A percentile compares a stretch with the other conserved stretches of the same genome.
Evolutionary conservation across 2,113 vertebrate species (phyloP).

Genomic region (Trochalopteron elliotii): DNA sequence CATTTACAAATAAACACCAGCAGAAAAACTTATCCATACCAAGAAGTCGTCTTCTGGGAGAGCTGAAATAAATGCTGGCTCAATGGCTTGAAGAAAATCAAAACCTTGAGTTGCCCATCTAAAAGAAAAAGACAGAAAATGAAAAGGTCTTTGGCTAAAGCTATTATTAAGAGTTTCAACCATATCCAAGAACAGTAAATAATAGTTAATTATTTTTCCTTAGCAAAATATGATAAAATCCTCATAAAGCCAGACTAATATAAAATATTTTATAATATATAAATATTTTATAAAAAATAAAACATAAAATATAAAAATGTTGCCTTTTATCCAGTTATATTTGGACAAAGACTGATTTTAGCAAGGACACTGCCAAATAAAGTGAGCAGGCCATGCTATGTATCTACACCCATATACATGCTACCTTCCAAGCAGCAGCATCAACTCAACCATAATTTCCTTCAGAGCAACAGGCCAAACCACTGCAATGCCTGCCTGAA

Average conservation of each 20-base stretch:
- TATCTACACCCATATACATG: rapidly evolving
- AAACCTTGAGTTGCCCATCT: slow-evolving; percentile 99
- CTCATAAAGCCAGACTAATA: not conserved
- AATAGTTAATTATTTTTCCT: not conserved
- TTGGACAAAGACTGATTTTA: not conserved
- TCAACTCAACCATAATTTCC: not conserved
- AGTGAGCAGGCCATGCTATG: not conserved
- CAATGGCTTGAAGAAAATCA: slow-evolving; percentile 98
- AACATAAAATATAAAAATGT: not conserved
- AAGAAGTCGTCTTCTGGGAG: slow-evolving; percentile 98
- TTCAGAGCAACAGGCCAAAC: not conserved
- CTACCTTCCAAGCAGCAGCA: not conserved
- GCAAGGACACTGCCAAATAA: not conserved
- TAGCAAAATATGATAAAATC: not conserved
- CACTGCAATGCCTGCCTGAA: not conserved
- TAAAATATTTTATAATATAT: no score
- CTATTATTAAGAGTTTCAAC: not conserved
- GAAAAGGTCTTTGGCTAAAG: not conserved
- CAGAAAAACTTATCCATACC: slow-evolving; percentile 75
- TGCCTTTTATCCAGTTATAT: not conserved
- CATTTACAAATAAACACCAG: not conserved
- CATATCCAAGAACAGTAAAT: not conserved
- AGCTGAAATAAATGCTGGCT: slow-evolving; percentile 95
- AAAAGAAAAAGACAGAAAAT: slow-evolving; percentile 3
- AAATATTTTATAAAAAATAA: no score